Evolutionary conservation across 2,888 invertebrate genomes (phyloP), one percentile per base, ranked within the genome.

Genomic region (Netelia inedita): DNA sequence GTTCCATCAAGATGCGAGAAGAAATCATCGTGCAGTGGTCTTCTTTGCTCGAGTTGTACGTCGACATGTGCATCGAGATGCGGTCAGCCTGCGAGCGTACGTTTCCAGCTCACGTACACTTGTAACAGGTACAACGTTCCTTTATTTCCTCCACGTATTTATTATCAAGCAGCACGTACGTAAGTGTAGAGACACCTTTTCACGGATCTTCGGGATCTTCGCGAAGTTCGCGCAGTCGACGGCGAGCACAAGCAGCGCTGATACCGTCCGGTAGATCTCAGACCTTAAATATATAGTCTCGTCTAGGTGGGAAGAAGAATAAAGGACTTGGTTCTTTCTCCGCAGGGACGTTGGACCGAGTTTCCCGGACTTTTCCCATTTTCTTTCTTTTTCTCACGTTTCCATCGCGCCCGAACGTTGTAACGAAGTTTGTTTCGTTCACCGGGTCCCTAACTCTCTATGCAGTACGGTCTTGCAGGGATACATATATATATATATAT

Each of bases 51-150:
- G 72, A 84, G 87, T 14, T 88, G 90, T 82, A 83, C 86, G 61
- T 74, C 79, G 76, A 82, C 85, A 59, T 79, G 76, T 74, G 80
- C 84, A 75, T 23, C 85, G 57, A 79, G 75, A 72, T 84, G 73
- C 16, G 88, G 87, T 71, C 75, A 86, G 41, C 85, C 35, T 21
- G 65, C 88, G 11, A 63, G 79, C 50, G 89, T 91, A 82, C 87
- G 85, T 63, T 90, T 88, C 82, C 88, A 89, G 74, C 83, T 89
- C 75, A 89, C 89, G 55, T 90, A 87, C 80, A 87, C 87, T n/a
- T 87, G 89, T 82, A 85, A 91, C 83, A 89, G 90, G 90, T 91
- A 89, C 21, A 69, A 76, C 21, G 59, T 53, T 79, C 75, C 80
- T 82, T 83, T 79, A 16, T 72, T 72, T 10, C 11, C 19, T n/a